Evolutionary conservation across 2,888 invertebrate genomes (phyloP).

Genomic region (Onchidella celtica): DNA sequence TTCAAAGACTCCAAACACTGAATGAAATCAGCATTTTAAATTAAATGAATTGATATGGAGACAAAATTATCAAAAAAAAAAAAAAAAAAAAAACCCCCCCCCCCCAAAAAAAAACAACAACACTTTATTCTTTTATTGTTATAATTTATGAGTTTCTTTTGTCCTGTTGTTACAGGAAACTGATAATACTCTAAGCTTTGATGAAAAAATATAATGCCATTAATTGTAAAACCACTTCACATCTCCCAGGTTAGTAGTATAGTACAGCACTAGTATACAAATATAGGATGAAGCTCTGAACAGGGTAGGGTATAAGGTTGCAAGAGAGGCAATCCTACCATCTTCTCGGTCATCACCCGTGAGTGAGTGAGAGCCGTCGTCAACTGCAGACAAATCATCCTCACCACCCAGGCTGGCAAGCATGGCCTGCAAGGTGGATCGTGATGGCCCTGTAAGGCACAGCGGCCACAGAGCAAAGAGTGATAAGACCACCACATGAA

Average conservation of each 20-base stretch:
- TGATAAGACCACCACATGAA: neutral
- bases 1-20: no score
- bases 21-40: no score
- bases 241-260: neutral
- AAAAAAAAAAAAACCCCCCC: no score
- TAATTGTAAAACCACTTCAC: neutral
- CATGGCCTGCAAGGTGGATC: conserved; percentile 80
- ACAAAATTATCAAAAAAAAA: no score
- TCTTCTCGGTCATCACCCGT: conserved; percentile 17
- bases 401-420: conserved; percentile 79
- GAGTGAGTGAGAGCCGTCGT: neutral
- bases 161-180: no score
- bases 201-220: no score
- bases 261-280: no score
- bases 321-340: conserved; percentile 28
- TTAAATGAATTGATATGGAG: no score
- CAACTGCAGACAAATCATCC: conserved; percentile 59
- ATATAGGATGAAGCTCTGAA: neutral
- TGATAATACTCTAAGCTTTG: no score
- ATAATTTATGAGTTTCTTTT: no score
- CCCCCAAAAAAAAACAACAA: no score
- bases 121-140: no score
- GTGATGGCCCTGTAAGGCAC: conserved; percentile 78
- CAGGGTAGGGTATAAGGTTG: neutral
- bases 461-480: conserved; percentile 34